Evolutionary conservation across 2,888 invertebrate genomes (phyloP), one percentile per base, ranked within the genome.

Genomic region (Craniophora ligustri): DNA sequence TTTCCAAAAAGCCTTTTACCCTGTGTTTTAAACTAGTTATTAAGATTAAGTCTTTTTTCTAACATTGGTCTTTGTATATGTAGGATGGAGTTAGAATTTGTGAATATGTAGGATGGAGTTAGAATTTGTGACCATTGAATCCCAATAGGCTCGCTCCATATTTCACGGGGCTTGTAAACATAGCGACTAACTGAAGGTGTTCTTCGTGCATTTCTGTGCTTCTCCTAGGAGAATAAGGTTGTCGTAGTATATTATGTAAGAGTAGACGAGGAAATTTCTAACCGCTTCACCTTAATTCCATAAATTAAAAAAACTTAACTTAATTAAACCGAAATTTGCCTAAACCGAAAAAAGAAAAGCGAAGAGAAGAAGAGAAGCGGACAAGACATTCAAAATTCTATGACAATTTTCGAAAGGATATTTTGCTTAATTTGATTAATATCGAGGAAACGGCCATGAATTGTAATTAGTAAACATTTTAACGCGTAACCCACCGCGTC

Each of bases 241-340:
- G n/a, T n/a, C n/a, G n/a, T n/a, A n/a, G n/a, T n/a, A n/a, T n/a
- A n/a, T n/a, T n/a, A n/a, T n/a, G n/a, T n/a, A n/a, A n/a, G n/a
- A n/a, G n/a, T n/a, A n/a, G n/a, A n/a, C n/a, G n/a, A n/a, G n/a
- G n/a, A n/a, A n/a, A n/a, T n/a, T n/a, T n/a, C 51, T 38, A 50
- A 10, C 6, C 38, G 13, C n/a, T n/a, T 26, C 46, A 51, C 58
- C 34, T 44, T 60, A 68, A 63, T 56, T 60, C 60, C 54, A 67
- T 47, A 70, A 69, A 66, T 68, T 58, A 60, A 71, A 76, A 62
- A 61, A 71, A 72, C 65, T 73, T 73, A 53, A 62, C 69, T 71
- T 75, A 78, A 79, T 78, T 79, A 75, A n/a, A 72, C 73, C 70
- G 58, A 63, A 63, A 68, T 74, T 79, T 72, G 71, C 67, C 67